Evolutionary conservation across 2,797 vertebrate genomes (phyloP).

Genomic region (Pagetopsis macropterus): DNA sequence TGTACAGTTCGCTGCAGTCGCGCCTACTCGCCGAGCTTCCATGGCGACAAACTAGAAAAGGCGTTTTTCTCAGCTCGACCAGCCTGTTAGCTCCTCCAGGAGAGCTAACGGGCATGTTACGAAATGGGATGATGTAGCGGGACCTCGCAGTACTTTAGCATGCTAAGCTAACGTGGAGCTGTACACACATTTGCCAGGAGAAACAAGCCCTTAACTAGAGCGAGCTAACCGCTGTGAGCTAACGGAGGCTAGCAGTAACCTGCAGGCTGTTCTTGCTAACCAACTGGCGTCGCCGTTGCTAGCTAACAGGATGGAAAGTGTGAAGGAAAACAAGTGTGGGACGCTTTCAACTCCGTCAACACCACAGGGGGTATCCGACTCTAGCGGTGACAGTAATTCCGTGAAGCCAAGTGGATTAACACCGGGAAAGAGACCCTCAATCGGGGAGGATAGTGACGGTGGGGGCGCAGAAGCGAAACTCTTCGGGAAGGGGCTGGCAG

Average conservation of each 20-base stretch:
- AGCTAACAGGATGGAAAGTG: slow-evolving; percentile 74
- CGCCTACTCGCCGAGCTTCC: slow-evolving; percentile 53
- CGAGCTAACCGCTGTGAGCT: slow-evolving; percentile 64
- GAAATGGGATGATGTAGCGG: slow-evolving; percentile 71
- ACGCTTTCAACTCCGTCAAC: slow-evolving; percentile 47
- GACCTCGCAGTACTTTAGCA: slow-evolving; percentile 61
- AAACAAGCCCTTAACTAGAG: slow-evolving; percentile 24
- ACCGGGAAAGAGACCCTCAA: slow-evolving; percentile 69
- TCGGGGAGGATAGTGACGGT: slow-evolving; percentile 72
- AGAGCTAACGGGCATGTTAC: slow-evolving; percentile 53
- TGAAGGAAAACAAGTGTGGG: slow-evolving; percentile 55
- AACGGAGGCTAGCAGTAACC: slow-evolving; percentile 64
- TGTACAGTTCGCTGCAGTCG: slow-evolving; percentile 37
- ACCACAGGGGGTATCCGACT: slow-evolving; percentile 46
- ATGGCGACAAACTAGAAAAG: slow-evolving; percentile 47
- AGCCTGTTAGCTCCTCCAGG: slow-evolving; percentile 59
- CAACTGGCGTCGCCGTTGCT: slow-evolving; percentile 25
- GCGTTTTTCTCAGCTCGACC: slow-evolving; percentile 23
- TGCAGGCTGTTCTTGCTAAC: slow-evolving; percentile 57
- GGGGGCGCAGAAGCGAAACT: slow-evolving; percentile 80
- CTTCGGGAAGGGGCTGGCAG: slow-evolving; percentile 80
- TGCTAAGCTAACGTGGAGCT: slow-evolving; percentile 68
- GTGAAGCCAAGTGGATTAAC: slow-evolving; percentile 60
- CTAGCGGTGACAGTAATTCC: slow-evolving; percentile 38
- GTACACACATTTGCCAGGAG: slow-evolving; percentile 3